These are phyloP conservation scores for Drosophila mercatorum DNA, from an alignment of 2,888 invertebrate species.

Conservation along the genomic window DNA sequence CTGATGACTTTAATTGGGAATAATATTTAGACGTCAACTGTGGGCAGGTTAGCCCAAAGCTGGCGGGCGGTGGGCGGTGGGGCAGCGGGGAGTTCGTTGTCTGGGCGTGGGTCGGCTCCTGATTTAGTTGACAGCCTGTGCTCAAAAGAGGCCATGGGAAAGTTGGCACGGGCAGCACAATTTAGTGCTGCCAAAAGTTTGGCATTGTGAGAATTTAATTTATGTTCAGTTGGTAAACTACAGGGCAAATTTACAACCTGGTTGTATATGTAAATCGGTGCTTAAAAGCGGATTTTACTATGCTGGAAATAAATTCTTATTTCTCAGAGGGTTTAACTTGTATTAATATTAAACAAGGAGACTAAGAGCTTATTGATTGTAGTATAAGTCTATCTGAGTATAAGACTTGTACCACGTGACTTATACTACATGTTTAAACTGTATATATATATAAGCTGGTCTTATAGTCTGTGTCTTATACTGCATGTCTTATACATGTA, in stretches of 20 bases:
- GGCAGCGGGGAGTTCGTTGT: neutral
- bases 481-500: neutral
- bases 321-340: neutral
- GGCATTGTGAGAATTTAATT: neutral
- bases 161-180: neutral
- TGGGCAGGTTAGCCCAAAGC: slow-evolving; percentile 21
- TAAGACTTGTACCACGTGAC: neutral
- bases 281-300: neutral
- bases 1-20: slow-evolving; percentile 84
- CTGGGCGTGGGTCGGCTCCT: slow-evolving; percentile 16
- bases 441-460: too few relatives aligned
- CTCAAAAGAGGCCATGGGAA: slow-evolving; percentile 37
- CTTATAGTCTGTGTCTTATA: neutral
- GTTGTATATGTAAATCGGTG: neutral
- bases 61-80: neutral
- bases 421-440: neutral
- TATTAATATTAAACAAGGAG: neutral
- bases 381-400: neutral
- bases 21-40: slow-evolving; percentile 83
- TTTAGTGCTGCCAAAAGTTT: slow-evolving; percentile 17
- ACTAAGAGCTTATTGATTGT: neutral
- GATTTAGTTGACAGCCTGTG: slow-evolving; percentile 27
- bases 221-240: neutral
- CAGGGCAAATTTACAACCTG: neutral
- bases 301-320: slow-evolving; percentile 1